phyloP scores from a whole-genome alignment of 2,888 invertebrate genomes.

The Drosophila birchii region DNA sequence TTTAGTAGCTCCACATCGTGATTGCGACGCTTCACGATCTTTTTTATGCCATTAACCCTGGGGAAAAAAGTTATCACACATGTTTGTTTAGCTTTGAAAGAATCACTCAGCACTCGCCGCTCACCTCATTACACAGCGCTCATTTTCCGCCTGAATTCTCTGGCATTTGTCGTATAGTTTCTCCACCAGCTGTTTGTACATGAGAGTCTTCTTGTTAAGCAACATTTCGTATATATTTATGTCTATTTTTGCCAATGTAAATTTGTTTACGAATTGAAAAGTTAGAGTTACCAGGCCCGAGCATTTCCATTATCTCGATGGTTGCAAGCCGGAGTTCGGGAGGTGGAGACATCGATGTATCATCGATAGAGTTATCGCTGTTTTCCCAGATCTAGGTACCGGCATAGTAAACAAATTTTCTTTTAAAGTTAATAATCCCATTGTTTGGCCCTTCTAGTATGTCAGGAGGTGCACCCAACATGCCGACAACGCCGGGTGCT shows the following conservation, averaged over 20 bases:
- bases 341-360: not conserved
- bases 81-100: not conserved
- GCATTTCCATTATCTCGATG: not conserved
- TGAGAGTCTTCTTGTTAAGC: conserved; percentile 70
- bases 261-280: conserved; percentile 2
- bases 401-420: conserved; percentile 26
- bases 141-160: conserved; percentile 83
- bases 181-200: conserved; percentile 81
- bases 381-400: conserved; percentile 6
- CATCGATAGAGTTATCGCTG: not conserved
- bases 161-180: conserved; percentile 81
- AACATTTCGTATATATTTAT: conserved; percentile 66
- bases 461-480: conserved; percentile 26
- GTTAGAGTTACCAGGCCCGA: conserved; percentile 1
- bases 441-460: conserved; percentile 9
- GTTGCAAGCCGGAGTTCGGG: not conserved
- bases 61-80: not conserved
- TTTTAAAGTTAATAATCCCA: not conserved
- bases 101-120: too few relatives aligned
- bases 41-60: conserved; percentile 83
- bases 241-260: conserved; percentile 1
- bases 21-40: conserved; percentile 77
- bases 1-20: conserved; percentile 83
- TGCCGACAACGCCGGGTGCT: conserved; percentile 32
- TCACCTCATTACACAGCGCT: conserved; percentile 82